phyloP scores from a whole-genome alignment of 2,113 vertebrate genomes.

The Boulengerochromis microlepis region DNA sequence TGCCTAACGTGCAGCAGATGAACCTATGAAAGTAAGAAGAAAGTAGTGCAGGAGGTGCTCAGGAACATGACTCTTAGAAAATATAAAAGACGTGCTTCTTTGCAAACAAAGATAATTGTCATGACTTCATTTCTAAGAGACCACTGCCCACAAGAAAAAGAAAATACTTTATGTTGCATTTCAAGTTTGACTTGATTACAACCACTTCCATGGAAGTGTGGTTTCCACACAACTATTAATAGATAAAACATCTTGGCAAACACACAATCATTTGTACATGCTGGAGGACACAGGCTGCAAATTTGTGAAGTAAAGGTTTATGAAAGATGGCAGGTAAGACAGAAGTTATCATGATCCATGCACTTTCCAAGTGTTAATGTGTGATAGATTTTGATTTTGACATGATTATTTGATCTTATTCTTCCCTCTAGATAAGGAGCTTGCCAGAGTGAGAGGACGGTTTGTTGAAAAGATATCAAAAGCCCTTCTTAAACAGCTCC shows the following conservation, averaged over 20 bases:
- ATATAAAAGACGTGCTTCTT: not conserved
- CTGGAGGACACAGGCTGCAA: not conserved
- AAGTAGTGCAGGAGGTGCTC: not conserved
- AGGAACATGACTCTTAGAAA: not conserved
- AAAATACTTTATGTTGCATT: not conserved
- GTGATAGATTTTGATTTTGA: not conserved
- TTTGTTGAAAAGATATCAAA: constrained; percentile 12
- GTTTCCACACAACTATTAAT: not conserved
- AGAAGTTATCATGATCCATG: not conserved
- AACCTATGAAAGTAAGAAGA: not conserved
- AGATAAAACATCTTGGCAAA: not conserved
- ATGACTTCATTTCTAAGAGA: not conserved
- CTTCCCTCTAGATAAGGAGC: not conserved
- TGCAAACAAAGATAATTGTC: not conserved
- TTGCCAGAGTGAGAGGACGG: not conserved
- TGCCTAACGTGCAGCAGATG: not conserved
- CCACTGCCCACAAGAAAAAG: not conserved
- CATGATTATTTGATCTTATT: not conserved
- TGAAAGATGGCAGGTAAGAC: not conserved
- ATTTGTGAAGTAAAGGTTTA: not conserved
- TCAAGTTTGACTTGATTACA: not conserved
- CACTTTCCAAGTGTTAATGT: not conserved
- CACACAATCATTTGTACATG: not conserved
- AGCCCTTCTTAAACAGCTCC: constrained; percentile 23
- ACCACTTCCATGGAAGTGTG: not conserved